Conservation (phyloP, 2,797 vertebrate genomes). For the Rhodeus uyekii region DNA sequence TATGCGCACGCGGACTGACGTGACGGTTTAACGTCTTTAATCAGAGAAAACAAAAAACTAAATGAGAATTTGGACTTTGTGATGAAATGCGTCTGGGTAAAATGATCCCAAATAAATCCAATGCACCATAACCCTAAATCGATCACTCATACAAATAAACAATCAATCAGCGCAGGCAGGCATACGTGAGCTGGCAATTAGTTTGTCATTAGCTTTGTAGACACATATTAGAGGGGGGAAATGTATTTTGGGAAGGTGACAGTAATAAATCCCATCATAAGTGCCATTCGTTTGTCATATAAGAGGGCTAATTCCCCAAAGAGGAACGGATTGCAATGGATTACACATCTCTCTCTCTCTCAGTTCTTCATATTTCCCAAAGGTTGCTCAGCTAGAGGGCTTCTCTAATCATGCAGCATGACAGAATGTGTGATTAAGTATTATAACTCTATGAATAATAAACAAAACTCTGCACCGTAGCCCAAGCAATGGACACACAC, state of each 20-base stretch:
- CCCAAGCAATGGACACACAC: slow-evolving; percentile 14
- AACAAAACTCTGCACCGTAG: slow-evolving; percentile 34
- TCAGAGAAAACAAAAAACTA: slow-evolving; percentile 7
- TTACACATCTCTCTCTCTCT: slow-evolving; percentile 49
- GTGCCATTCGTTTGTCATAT: slow-evolving; percentile 53
- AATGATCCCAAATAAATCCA: slow-evolving; percentile 10
- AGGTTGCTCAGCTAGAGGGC: slow-evolving; percentile 44
- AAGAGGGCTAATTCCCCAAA: slow-evolving; percentile 45
- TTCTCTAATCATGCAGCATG: slow-evolving; percentile 41
- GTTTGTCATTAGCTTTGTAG: slow-evolving; percentile 15
- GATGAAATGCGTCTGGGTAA: background rate
- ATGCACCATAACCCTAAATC: background rate
- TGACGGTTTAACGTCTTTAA: background rate
- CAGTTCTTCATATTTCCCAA: slow-evolving; percentile 42
- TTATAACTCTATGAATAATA: slow-evolving; percentile 51
- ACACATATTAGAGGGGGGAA: background rate
- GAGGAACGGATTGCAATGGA: slow-evolving; percentile 53
- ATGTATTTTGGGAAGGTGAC: slow-evolving; percentile 32
- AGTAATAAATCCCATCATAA: slow-evolving; percentile 49
- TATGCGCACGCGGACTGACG: slow-evolving; percentile 1
- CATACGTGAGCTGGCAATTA: background rate
- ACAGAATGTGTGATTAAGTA: slow-evolving; percentile 54
- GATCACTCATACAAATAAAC: slow-evolving; percentile 5
- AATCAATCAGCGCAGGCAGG: background rate
- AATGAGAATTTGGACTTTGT: slow-evolving; percentile 26